Evolutionary conservation across 2,113 vertebrate species (phyloP), one percentile per base, ranked within the genome.

Genomic region (Tragelaphus imberbis): DNA sequence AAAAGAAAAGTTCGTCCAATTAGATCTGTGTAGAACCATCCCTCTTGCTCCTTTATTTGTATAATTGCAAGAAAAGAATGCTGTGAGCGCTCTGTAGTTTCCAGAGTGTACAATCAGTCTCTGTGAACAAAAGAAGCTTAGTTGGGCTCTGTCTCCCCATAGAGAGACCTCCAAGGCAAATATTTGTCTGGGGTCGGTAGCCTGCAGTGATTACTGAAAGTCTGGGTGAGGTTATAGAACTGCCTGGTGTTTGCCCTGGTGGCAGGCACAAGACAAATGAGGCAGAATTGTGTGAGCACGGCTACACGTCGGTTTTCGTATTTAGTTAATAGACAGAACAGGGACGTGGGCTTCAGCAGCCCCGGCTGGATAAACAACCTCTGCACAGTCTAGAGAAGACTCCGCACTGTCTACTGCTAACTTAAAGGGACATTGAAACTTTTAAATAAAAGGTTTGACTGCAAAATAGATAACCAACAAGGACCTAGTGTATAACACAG

Each of bases 151-250:
- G 28, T 89, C 56, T 92, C 51, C 65, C 90, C 63, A n/a, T 6
- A 84, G 61, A 80, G 79, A 91, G 93, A 55, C 77, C 92, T 90
- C 53, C 27, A 58, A 95, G 65, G 93, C 97, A 97, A 98, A 97
- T 90, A 97, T 93, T 97, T 97, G 95, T 90, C 89, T 82, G 85
- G 44, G 75, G 79, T 59, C 63, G 15, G 79, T 33, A 75, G 95
- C 95, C 92, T 47, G 0, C 82, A n/a, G 3, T 92, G 91, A 88
- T 92, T 63, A 9, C 56, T 3, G 19, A 68, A n/a, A 40, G 96
- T 53, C 96, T 84, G 56, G 51, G 28, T 15, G 28, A 94, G 85
- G 85, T 95, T 84, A 91, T 96, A 92, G 95, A 90, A 81, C 51
- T 40, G 88, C 91, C 85, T 93, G 25, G 5, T 56, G 79, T 98